phyloP scores from a whole-genome alignment of 92 coral and sea anemone genomes.

The Desmophyllum pertusum region DNA sequence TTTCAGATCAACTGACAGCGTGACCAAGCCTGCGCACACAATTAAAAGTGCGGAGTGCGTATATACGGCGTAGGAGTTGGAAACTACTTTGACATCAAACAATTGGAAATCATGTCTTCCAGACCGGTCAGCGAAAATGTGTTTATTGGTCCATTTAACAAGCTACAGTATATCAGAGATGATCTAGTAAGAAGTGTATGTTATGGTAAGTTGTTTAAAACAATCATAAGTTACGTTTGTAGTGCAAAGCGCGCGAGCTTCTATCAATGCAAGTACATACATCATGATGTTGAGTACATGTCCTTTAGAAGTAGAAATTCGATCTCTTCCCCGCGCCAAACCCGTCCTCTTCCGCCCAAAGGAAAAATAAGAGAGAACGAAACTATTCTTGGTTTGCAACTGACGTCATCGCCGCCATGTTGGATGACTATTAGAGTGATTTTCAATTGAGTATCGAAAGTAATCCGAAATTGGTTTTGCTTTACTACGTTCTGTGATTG shows the following conservation, averaged over 20 bases:
- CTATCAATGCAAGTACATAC: too few relatives aligned
- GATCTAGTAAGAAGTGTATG: slow-evolving; percentile 55
- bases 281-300: too few relatives aligned
- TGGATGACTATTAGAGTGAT: too few relatives aligned
- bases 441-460: too few relatives aligned
- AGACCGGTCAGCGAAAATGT: slow-evolving; percentile 47
- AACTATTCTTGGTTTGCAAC: too few relatives aligned
- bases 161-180: slow-evolving; percentile 50
- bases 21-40: slow-evolving; percentile 42
- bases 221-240: neutral
- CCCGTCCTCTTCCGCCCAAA: too few relatives aligned
- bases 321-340: too few relatives aligned
- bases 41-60: slow-evolving; percentile 47
- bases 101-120: slow-evolving; percentile 57
- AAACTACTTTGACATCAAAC: slow-evolving; percentile 43
- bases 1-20: slow-evolving; percentile 57
- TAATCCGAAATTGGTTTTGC: too few relatives aligned
- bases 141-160: slow-evolving; percentile 56
- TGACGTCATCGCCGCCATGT: too few relatives aligned
- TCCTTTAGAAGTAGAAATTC: too few relatives aligned
- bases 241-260: neutral
- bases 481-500: too few relatives aligned
- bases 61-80: slow-evolving; percentile 59
- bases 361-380: too few relatives aligned
- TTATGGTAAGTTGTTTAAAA: slow-evolving; percentile 33